Percentiles rank a stretch among this genome's conserved stretches.
Conservation (phyloP, 1,140 invertebrate species). For the Euura lappo region DNA sequence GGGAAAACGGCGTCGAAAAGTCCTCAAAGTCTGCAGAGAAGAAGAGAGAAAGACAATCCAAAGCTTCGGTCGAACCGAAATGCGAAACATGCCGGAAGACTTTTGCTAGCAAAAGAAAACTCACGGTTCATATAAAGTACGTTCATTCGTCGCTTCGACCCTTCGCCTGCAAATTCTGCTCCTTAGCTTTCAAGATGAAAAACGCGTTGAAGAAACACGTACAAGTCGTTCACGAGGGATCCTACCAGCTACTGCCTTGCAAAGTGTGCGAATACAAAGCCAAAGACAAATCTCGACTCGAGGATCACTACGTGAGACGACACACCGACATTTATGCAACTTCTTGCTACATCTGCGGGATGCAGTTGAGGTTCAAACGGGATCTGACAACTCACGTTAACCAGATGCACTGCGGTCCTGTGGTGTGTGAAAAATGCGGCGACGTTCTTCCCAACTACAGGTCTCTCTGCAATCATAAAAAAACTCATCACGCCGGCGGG, state of each 20-base stretch:
- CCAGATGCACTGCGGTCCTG: conserved; percentile 49
- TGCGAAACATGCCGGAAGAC: conserved; percentile 59
- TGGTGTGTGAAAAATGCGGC: conserved; percentile 52
- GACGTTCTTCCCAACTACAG: conserved; percentile 35
- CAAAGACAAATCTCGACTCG: conserved; percentile 38
- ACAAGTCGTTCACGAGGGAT: conserved; percentile 4
- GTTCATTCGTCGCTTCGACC: conserved; percentile 3
- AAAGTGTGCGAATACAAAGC: conserved; percentile 51
- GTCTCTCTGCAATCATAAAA: conserved; percentile 11
- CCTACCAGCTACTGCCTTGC: conserved; percentile 28
- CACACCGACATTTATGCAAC: background rate
- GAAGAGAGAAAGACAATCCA: background rate
- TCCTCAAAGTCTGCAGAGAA: background rate
- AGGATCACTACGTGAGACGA: conserved; percentile 10
- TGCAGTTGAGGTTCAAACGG: conserved; percentile 47
- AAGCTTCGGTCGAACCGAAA: conserved; percentile 17
- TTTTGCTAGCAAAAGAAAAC: conserved; percentile 41
- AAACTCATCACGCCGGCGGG: background rate
- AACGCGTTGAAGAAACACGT: conserved; percentile 8
- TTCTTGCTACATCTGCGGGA: conserved; percentile 25
- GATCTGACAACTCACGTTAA: conserved; percentile 60
- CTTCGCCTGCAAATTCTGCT: conserved; percentile 1
- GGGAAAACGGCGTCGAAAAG: background rate
- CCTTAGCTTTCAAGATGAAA: conserved; percentile 8
- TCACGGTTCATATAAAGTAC: conserved; percentile 18